Base-by-base conservation (phyloP, 2,113 vertebrate species). In the Numenius arquata region DNA sequence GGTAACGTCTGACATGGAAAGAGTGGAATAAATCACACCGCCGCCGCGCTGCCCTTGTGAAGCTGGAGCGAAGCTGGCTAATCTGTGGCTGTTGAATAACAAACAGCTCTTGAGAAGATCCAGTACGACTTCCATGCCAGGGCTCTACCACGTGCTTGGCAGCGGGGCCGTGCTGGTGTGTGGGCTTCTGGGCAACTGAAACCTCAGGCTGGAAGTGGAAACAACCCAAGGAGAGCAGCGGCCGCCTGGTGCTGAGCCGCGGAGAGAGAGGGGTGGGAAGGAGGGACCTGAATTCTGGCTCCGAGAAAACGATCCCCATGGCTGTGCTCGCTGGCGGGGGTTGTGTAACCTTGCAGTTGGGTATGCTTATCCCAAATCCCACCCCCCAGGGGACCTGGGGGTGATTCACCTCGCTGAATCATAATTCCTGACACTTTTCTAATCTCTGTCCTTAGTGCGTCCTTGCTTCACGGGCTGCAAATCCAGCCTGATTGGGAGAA, bases 361-460 rank as follows among this genome's bases (percentile, higher is more conserved):
- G 50, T 59, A 16, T 40, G 85, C 84, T 87, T 68, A 85, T 90
- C 90, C 94, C 80, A 84, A 62, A 92, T 84, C 84, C 89, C 88
- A 66, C 56, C 52, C 34, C 48, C 22, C 66, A 22, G 90, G 91
- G 83, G 94, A 90, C 77, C 77, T 87, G 93, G 19, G 87, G 86
- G 91, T 96, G 96, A 96, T 91, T 96, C 94, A 95, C 84, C 20
- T 66, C 92, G 38, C 81, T 96, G 96, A 95, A 92, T 96, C 96
- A 96, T 61, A 79, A 95, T 96, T 96, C 95, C 91, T 96, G 96
- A 94, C 4, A 76, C 85, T 95, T 88, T 91, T 65, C 86, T 91
- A 38, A 88, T 88, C n/a, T 1, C 66, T 85, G 92, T 82, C 87
- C 94, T 92, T 38, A 41, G 8, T 2, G 45, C 0, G 11, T 92